A percentile compares a stretch with the other conserved stretches of the same genome.
Conservation (phyloP, 2,797 vertebrate species). For the Saxicola maurus region DNA sequence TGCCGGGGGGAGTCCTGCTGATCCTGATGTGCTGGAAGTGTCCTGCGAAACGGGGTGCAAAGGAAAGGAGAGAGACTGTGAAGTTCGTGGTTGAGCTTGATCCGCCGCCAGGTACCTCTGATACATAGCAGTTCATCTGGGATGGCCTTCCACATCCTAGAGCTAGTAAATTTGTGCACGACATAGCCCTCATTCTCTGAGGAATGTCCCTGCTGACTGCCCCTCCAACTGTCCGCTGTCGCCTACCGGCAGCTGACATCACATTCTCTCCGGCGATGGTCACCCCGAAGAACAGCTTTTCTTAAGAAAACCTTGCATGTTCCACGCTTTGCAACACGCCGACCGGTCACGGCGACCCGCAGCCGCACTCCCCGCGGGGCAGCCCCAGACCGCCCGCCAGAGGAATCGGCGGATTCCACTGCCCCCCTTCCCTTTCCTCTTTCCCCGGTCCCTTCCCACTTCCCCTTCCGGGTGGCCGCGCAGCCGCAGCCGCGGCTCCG, state of each 20-base stretch:
- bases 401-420: neutral
- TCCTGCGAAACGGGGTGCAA: neutral
- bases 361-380: neutral
- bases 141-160: neutral
- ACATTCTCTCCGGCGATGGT: neutral
- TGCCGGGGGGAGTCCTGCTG: neutral
- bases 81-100: neutral
- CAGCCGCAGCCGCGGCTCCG: conserved; percentile 3
- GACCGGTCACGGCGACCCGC: neutral
- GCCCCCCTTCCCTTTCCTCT: neutral
- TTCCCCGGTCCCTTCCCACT: no score
- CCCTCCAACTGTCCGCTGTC: neutral
- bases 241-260: neutral
- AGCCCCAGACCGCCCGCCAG: no score
- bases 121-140: neutral
- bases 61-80: neutral
- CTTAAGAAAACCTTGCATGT: neutral
- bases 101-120: rapidly evolving
- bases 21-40: neutral
- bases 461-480: neutral
- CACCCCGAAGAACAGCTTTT: neutral
- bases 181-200: neutral
- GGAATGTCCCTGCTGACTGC: neutral
- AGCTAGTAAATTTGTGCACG: neutral
- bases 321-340: neutral